Evolutionary conservation across 2,797 vertebrate species (phyloP).

Genomic region (Acanthopagrus latus): DNA sequence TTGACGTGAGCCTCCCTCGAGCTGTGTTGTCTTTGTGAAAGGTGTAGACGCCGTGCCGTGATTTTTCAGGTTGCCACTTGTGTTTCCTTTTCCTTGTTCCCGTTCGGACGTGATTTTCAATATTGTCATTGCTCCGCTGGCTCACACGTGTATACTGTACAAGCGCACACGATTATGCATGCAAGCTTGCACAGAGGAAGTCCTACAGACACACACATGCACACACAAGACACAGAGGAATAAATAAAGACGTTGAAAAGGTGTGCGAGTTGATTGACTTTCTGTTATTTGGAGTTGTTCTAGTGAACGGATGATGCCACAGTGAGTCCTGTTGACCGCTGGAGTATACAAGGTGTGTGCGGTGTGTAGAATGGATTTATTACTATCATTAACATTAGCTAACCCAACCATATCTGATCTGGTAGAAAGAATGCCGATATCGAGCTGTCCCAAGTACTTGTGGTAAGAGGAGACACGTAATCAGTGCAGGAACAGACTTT

Average conservation of each 20-base stretch:
- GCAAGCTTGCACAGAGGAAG: constrained; percentile 35
- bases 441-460: too few species aligned
- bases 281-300: constrained; percentile 3
- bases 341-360: neutral
- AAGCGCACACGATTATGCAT: constrained; percentile 47
- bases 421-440: too few species aligned
- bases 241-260: constrained; percentile 57
- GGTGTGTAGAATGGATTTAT: neutral
- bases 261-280: constrained; percentile 16
- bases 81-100: constrained; percentile 35
- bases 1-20: constrained; percentile 2
- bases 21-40: constrained; percentile 30
- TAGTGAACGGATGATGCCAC: neutral
- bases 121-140: constrained; percentile 27
- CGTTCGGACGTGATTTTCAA: constrained; percentile 37
- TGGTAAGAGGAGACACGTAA: too few species aligned
- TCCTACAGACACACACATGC: constrained; percentile 1
- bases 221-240: constrained; percentile 4
- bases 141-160: constrained; percentile 36
- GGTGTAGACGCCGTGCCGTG: constrained; percentile 57
- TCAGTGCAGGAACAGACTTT: too few species aligned
- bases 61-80: constrained; percentile 28
- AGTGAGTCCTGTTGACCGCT: too few species aligned
- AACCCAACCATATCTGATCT: too few species aligned
- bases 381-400: neutral